A percentile compares a stretch with the other conserved stretches of the same genome.
phyloP scores from a whole-genome alignment of 2,113 vertebrate species.

The Corythornis madagascariensis region DNA sequence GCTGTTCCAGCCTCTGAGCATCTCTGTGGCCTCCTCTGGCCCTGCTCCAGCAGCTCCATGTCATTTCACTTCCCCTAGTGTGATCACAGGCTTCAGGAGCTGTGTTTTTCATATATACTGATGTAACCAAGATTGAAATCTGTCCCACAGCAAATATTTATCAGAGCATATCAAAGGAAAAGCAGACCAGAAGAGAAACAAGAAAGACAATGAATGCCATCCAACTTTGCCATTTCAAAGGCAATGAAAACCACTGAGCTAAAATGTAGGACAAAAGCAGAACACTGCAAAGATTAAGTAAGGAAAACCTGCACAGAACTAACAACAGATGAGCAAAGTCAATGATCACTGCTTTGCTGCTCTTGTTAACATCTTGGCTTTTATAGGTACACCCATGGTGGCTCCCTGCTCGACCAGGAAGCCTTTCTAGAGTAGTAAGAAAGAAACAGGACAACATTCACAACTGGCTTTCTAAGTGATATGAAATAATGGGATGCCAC shows the following conservation, averaged over 20 bases:
- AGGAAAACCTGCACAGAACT: background rate
- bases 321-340: background rate
- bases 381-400: accelerated
- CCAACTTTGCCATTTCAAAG: constrained; percentile 49
- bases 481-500: background rate
- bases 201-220: background rate
- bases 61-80: background rate
- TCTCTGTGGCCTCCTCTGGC: too few relatives aligned
- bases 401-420: background rate
- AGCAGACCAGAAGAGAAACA: constrained; percentile 33
- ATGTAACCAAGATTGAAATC: constrained; percentile 31
- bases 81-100: background rate
- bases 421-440: background rate
- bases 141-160: constrained; percentile 50
- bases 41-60: too few relatives aligned
- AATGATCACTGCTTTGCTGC: background rate
- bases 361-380: background rate
- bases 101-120: background rate
- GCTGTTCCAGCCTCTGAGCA: too few relatives aligned
- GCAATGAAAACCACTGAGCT: background rate
- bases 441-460: background rate
- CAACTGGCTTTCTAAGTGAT: background rate
- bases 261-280: constrained; percentile 9
- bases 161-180: constrained; percentile 28
- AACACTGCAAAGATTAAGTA: background rate